Evolutionary conservation across 2,113 vertebrate species (phyloP), one percentile per base, ranked within the genome.

Genomic region (Pionites leucogaster): DNA sequence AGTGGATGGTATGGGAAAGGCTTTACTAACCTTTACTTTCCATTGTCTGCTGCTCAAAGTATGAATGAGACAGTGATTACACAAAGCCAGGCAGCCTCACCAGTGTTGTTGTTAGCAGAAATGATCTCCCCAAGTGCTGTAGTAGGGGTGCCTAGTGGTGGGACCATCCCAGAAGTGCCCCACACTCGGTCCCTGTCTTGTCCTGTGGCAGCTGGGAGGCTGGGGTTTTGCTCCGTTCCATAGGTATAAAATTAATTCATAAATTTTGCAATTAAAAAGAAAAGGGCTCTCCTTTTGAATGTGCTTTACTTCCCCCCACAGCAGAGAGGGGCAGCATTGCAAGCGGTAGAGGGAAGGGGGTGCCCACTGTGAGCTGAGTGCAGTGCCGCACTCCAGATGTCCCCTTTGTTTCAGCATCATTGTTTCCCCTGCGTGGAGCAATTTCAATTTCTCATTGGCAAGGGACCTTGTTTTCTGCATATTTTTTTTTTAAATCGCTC

Each of bases 1-100:
- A 4, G 77, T 0, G 37, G 23, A 29, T 1, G 63, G 9, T 8
- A 11, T 19, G 31, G 33, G 33, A 75, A 35, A 14, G 15, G 72
- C 67, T 82, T 15, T 17, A 4, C 79, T 28, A 5, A 23, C 17
- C 72, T 62, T 65, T 31, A 10, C 57, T 10, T 7, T 3, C 39
- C 29, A 1, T 2, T 37, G 68, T 6, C 33, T 9, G n/a, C 29
- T 17, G 57, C 63, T n/a, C 23, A 0, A 20, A 29, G 49, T 28
- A 2, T 1, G 72, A 28, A 4, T 3, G 20, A 17, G 44, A 1
- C 6, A 1, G 60, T 0, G 39, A 22, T 0, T 2, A 0, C 2
- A 2, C 27, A 0, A 8, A 25, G 37, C 11, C 0, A 17, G 13
- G 44, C 47, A 10, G 83, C 39, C 64, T 35, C 17, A 8, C 50